Evolutionary conservation across 2,113 vertebrate genomes (phyloP).

Genomic region (Brienomyrus longianalis): DNA sequence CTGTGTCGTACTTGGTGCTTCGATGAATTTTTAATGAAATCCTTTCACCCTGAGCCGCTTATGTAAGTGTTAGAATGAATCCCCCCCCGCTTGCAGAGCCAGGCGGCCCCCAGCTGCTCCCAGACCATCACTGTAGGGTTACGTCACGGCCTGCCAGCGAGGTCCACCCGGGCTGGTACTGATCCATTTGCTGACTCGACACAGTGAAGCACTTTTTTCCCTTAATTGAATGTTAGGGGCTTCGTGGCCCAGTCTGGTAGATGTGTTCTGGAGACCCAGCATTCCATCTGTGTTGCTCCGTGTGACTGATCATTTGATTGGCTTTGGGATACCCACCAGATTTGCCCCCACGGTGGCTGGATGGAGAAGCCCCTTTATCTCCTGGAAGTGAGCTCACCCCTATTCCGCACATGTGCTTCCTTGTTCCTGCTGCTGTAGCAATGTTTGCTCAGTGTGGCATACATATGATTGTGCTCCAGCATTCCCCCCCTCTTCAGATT

Average conservation of each 20-base stretch:
- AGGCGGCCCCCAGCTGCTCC: neutral
- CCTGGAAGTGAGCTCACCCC: neutral
- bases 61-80: neutral
- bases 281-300: neutral
- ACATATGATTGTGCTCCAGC: no score
- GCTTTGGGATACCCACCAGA: neutral
- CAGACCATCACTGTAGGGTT: neutral
- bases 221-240: neutral
- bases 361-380: neutral
- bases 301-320: neutral
- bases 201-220: neutral
- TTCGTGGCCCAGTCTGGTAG: neutral
- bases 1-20: neutral
- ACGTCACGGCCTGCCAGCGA: neutral
- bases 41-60: neutral
- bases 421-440: neutral
- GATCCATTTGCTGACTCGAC: neutral
- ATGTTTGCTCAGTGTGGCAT: neutral
- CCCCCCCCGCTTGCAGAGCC: neutral
- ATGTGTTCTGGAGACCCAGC: neutral
- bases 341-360: neutral
- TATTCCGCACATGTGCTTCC: neutral
- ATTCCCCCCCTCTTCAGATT: neutral
- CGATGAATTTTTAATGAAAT: conserved; percentile 6
- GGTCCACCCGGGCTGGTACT: neutral